These are phyloP conservation scores for Phortica magna DNA, from an alignment of 2,888 invertebrate genomes.

Conservation along the genomic window DNA sequence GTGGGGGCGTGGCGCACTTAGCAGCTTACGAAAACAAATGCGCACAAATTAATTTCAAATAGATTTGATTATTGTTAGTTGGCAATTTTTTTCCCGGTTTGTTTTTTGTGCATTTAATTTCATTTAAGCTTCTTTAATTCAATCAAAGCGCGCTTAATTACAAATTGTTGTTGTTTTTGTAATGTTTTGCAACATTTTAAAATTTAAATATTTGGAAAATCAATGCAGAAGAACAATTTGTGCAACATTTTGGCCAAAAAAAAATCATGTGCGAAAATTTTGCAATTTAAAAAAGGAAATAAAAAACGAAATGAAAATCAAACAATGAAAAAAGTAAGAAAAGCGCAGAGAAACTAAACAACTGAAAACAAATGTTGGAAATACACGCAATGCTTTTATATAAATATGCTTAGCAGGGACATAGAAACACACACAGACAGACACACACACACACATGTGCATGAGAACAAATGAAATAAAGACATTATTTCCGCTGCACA, in stretches of 20 bases:
- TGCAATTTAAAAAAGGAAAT: not conserved
- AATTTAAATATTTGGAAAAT: no score
- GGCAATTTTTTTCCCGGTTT: not conserved
- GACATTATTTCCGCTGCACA: constrained; percentile 15
- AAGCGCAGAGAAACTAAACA: not conserved
- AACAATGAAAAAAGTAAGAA: not conserved
- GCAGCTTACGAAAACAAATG: constrained; percentile 6
- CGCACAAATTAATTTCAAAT: constrained; percentile 13
- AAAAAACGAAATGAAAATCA: not conserved
- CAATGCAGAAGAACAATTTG: no score
- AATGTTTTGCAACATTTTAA: no score
- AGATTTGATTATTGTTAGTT: not conserved
- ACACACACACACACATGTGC: not conserved
- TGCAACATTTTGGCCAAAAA: no score
- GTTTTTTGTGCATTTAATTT: not conserved
- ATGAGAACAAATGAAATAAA: constrained; percentile 12
- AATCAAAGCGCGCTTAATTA: no score
- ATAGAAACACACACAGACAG: not conserved
- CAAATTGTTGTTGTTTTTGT: no score
- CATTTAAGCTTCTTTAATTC: no score
- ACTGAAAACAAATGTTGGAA: constrained; percentile 1
- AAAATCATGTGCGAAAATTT: no score
- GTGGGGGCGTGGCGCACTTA: not conserved
- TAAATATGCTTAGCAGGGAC: not conserved
- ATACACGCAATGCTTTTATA: not conserved